phyloP scores from a whole-genome alignment of 1,140 invertebrate genomes.

The Bombus haemorrhoidalis region DNA sequence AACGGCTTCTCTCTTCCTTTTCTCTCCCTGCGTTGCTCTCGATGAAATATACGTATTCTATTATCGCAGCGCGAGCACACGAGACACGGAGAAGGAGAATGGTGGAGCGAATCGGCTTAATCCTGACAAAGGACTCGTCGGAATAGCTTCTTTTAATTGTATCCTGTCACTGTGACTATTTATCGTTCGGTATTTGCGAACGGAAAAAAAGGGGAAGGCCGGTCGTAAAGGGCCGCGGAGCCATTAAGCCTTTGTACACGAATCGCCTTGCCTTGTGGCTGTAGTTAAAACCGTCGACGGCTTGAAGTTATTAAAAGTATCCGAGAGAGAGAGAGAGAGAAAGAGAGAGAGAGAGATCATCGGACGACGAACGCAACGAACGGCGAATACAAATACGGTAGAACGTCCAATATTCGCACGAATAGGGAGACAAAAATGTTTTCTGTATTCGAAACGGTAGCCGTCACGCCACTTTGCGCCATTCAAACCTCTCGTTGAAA shows the following conservation, averaged over 20 bases:
- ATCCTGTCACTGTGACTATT: conserved; percentile 37
- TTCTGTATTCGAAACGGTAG: too few species aligned
- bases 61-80: conserved; percentile 21
- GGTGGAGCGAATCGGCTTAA: conserved; percentile 5
- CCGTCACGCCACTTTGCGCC: neutral
- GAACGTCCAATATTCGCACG: too few species aligned
- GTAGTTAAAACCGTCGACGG: neutral
- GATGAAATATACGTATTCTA: conserved; percentile 30
- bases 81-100: neutral
- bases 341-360: neutral
- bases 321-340: neutral
- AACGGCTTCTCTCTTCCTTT: too few species aligned
- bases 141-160: conserved; percentile 50
- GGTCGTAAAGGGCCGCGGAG: conserved; percentile 12
- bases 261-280: neutral
- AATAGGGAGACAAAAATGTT: too few species aligned
- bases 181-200: conserved; percentile 39
- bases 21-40: neutral
- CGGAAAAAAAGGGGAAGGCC: neutral
- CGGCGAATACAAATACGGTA: neutral
- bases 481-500: neutral
- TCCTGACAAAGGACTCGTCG: conserved; percentile 36
- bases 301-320: neutral
- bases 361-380: neutral
- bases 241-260: conserved; percentile 16